phyloP scores from a whole-genome alignment of 1,140 invertebrate species.

The Callitettix versicolor region DNA sequence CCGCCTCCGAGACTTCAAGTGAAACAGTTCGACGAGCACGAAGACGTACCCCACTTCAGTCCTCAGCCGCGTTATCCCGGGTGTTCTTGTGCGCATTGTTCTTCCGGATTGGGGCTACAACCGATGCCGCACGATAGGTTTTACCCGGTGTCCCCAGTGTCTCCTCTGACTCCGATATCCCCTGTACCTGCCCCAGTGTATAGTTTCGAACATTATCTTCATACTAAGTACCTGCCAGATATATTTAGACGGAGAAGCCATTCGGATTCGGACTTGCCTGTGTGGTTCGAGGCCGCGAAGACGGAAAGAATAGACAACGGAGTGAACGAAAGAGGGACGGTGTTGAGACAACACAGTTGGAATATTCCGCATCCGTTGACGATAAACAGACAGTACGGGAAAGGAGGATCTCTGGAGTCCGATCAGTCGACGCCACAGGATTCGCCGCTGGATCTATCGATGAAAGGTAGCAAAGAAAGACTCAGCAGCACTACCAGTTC shows the following conservation, averaged over 20 bases:
- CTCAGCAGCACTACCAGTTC: conserved; percentile 30
- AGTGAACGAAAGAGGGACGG: background rate
- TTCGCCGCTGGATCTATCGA: conserved; percentile 72
- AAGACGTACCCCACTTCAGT: conserved; percentile 21
- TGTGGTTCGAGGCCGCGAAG: conserved; percentile 39
- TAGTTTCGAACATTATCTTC: conserved; percentile 57
- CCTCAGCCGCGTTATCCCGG: conserved; percentile 36
- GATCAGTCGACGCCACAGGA: conserved; percentile 53
- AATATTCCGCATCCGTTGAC: conserved; percentile 28
- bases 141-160: conserved; percentile 46
- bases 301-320: conserved; percentile 25
- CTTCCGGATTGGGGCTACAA: conserved; percentile 17
- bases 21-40: conserved; percentile 18
- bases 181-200: conserved; percentile 41
- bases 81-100: conserved; percentile 32
- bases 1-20: conserved; percentile 29
- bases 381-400: conserved; percentile 9
- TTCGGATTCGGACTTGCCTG: conserved; percentile 57
- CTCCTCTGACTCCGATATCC: conserved; percentile 42
- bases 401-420: conserved; percentile 34
- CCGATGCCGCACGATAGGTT: conserved; percentile 41
- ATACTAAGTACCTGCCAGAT: conserved; percentile 61
- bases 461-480: conserved; percentile 39
- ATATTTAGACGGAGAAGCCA: conserved; percentile 54
- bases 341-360: conserved; percentile 5